Percentiles rank a stretch among this genome's conserved stretches.
phyloP scores from a whole-genome alignment of 2,113 vertebrate genomes.

The Columba janthina region DNA sequence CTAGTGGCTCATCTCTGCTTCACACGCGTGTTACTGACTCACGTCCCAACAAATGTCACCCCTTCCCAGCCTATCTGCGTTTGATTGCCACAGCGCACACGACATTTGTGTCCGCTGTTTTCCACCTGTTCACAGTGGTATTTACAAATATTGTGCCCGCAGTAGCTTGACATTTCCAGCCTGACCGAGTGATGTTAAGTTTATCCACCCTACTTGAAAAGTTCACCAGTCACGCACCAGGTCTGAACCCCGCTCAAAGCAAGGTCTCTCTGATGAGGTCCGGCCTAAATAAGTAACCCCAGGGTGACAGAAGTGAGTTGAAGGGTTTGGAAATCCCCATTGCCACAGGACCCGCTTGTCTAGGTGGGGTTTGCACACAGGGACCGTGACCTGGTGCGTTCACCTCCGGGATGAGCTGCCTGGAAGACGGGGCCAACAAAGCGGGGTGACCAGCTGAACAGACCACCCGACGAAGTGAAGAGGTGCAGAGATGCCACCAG shows the following conservation, averaged over 20 bases:
- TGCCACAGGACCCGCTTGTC: neutral
- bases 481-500: neutral
- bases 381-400: accelerated
- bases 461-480: neutral
- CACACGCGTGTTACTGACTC: neutral
- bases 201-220: neutral
- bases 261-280: neutral
- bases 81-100: neutral
- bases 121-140: accelerated
- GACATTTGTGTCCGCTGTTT: neutral
- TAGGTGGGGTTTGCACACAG: neutral
- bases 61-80: neutral
- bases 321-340: neutral
- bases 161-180: neutral
- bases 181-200: accelerated
- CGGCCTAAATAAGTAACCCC: neutral
- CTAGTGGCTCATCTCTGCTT: neutral
- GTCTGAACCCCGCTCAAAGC: no score
- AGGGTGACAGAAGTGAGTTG: neutral
- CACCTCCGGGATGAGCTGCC: neutral
- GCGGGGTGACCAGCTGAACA: neutral
- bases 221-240: neutral
- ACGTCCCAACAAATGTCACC: neutral
- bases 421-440: neutral
- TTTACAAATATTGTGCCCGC: neutral